These are phyloP conservation scores for Steinernema khuongi DNA, from an alignment of 1,140 invertebrate species.

Conservation along the genomic window DNA sequence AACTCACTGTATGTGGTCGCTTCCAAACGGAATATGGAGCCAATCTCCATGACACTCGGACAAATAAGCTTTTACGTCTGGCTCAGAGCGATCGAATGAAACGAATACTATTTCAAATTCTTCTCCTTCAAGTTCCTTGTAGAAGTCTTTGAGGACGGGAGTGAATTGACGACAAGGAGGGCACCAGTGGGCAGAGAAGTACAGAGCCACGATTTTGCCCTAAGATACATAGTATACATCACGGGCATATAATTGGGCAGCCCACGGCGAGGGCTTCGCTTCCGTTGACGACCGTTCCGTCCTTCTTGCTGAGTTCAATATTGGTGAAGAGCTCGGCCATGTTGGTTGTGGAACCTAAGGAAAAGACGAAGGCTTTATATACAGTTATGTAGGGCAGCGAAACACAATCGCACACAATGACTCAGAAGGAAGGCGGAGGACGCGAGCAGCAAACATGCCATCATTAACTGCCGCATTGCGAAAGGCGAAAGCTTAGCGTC, in stretches of 20 bases:
- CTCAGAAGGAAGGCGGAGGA: no score
- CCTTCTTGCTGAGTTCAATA: slow-evolving; percentile 13
- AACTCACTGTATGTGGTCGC: slow-evolving; percentile 43
- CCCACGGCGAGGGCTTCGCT: slow-evolving; percentile 6
- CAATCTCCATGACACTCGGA: slow-evolving; percentile 59
- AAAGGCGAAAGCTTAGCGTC: no score
- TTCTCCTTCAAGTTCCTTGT: neutral
- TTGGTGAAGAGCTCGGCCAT: slow-evolving; percentile 6
- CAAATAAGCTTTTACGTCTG: slow-evolving; percentile 58
- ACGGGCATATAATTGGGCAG: neutral
- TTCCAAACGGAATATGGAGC: slow-evolving; percentile 54
- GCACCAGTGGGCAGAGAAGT: slow-evolving; percentile 65
- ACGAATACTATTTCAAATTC: slow-evolving; percentile 58
- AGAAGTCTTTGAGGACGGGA: slow-evolving; percentile 58
- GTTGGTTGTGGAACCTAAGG: no score
- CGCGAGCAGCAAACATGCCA: no score
- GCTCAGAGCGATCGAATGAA: slow-evolving; percentile 54
- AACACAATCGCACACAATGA: no score
- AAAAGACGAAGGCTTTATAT: no score
- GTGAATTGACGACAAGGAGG: slow-evolving; percentile 63
- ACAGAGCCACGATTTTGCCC: slow-evolving; percentile 57
- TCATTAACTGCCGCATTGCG: no score
- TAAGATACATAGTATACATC: slow-evolving; percentile 15
- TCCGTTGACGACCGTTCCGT: neutral
- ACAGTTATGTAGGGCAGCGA: no score